Percentiles rank a stretch among this genome's conserved stretches.
phyloP scores from a whole-genome alignment of 2,888 invertebrate genomes.

The Oscheius sp. region DNA sequence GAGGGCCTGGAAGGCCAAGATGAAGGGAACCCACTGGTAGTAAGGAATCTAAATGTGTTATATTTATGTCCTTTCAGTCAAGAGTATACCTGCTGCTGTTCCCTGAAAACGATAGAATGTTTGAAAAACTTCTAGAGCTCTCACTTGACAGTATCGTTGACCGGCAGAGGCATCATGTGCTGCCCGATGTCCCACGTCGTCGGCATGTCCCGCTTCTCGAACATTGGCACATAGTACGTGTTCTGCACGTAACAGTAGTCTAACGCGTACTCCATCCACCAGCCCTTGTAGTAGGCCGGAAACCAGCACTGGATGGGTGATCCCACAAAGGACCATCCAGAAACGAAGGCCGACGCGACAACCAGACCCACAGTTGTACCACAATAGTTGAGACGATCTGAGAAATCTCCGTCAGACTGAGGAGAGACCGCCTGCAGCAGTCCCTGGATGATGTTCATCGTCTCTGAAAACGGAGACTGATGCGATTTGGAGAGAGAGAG shows the following conservation, averaged over 20 bases:
- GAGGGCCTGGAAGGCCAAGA: conserved; percentile 71
- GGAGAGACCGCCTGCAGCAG: conserved; percentile 69
- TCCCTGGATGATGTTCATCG: conserved; percentile 68
- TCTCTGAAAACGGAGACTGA: background rate
- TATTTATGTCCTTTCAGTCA: background rate
- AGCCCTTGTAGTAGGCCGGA: conserved; percentile 76
- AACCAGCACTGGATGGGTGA: conserved; percentile 77
- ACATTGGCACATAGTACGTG: conserved; percentile 76
- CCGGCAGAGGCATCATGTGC: conserved; percentile 74
- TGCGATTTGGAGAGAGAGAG: background rate
- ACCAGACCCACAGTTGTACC: conserved; percentile 76
- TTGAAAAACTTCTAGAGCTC: background rate
- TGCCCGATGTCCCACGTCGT: conserved; percentile 68
- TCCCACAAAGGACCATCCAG: conserved; percentile 76
- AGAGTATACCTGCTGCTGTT: conserved; percentile 2
- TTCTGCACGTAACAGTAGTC: conserved; percentile 77
- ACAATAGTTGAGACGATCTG: conserved; percentile 71
- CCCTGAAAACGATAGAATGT: conserved; percentile 2
- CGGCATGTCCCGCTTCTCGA: conserved; percentile 42
- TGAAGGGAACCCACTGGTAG: conserved; percentile 73
- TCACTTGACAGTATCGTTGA: conserved; percentile 68
- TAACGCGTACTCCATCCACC: conserved; percentile 74
- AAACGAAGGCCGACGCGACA: conserved; percentile 76
- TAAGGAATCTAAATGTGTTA: conserved; percentile 46
- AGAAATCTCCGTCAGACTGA: conserved; percentile 58